Base-by-base conservation (phyloP, 2,888 invertebrate species). In the Drosophila ezoana region DNA sequence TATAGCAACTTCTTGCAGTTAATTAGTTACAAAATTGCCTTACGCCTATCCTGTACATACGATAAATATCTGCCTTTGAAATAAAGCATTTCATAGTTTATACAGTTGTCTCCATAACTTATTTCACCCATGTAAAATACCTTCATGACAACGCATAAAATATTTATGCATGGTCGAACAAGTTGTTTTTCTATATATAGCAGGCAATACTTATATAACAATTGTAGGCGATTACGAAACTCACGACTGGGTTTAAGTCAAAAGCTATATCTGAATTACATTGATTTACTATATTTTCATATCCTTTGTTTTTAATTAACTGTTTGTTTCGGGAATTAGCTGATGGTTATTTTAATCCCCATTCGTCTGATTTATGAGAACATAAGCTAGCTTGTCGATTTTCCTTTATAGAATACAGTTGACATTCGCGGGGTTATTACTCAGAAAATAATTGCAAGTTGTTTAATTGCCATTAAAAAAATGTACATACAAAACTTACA, bases 21-120 rank as follows among this genome's bases (percentile, higher is more conserved):
- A 54, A 40, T 35, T 44, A 49, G 18, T 44, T 54, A 47, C 43
- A 45, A 8, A 54, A 37, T 59, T 79, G 76, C 79, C 69, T 81
- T 81, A 76, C 51, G 53, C 43, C 13, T 23, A 28, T 18, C 44
- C 35, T 76, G 47, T 64, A 69, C 23, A 73, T 65, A 57, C 54
- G 54, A 48, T 35, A 44, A 44, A 64, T 45, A 75, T 76, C 76
- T 81, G 81, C 69, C 81, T 65, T 83, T 58, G 4, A 74, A 74
- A 60, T 59, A 70, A 70, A 78, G 53, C 45, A 78, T 63, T 64
- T 64, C 53, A 16, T 35, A 64, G 18, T n/a, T 14, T 23, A 61
- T 35, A 16, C 33, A 49, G 2, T 37, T 40, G 16, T 9, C 40
- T 40, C 8, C 28, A 28, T 8, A 28, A 28, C 0, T 8, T 6